phyloP scores from a whole-genome alignment of 2,113 vertebrate genomes.

The Onychorhynchus coronatus region DNA sequence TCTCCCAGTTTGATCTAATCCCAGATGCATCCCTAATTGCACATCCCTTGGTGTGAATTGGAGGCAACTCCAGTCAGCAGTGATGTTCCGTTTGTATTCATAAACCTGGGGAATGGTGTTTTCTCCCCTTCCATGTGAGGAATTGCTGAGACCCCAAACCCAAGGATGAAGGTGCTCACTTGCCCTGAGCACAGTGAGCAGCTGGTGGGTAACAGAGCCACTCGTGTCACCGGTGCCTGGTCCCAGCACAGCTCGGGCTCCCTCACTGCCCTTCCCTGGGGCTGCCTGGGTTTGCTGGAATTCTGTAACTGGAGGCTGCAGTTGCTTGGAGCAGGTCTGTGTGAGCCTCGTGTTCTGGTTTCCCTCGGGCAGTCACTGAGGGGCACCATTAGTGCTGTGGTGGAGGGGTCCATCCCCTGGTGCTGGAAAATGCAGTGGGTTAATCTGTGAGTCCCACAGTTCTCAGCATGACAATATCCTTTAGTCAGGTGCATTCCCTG shows the following conservation, averaged over 20 bases:
- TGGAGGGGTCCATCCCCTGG: neutral
- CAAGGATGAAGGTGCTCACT: neutral
- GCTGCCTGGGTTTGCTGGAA: neutral
- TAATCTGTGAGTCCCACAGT: neutral
- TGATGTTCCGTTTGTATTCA: rapidly evolving
- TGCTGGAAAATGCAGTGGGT: rapidly evolving
- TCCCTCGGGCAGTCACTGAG: neutral
- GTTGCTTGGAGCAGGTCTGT: neutral
- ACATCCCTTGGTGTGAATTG: neutral
- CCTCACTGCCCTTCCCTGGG: neutral
- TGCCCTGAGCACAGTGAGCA: neutral
- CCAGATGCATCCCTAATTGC: neutral
- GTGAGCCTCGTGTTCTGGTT: neutral
- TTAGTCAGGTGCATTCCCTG: neutral
- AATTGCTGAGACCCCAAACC: neutral
- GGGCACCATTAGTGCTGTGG: neutral
- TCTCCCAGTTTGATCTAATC: neutral
- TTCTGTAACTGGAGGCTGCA: neutral
- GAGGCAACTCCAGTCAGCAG: neutral
- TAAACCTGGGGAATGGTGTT: neutral
- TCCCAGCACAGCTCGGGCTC: neutral
- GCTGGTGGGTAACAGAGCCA: neutral
- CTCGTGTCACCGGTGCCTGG: neutral
- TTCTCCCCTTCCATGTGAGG: neutral
- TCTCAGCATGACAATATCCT: neutral